Evolutionary conservation across 2,113 vertebrate species (phyloP), one percentile per base, ranked within the genome.

Genomic region (Dipodomys stephensi): DNA sequence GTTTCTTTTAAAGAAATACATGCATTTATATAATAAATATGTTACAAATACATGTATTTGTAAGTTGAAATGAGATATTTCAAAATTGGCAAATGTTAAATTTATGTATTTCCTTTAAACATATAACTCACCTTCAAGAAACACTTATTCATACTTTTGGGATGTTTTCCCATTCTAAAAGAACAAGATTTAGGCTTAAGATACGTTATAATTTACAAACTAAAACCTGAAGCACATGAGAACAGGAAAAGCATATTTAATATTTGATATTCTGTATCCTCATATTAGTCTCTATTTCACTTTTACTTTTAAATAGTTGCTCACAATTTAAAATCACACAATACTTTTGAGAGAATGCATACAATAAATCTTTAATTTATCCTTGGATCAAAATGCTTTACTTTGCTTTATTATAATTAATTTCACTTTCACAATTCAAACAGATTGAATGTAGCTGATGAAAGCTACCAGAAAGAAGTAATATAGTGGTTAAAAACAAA

Each of bases 401-500:
- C 16, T 93, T 94, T 67, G 27, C 84, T 35, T 90, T 81, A 85
- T 62, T 94, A 78, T 92, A 96, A 94, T 92, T 95, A 92, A 81
- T 93, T 88, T 71, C 18, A 8, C 74, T 92, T 74, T 91, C 60
- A 95, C 84, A 91, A 69, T 7, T 80, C 79, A 93, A 92, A 72
- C 19, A 86, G 90, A 91, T 15, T 94, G 83, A 78, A 76, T 44
- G 35, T 35, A 83, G 72, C 72, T 89, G 67, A 95, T 96, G 60
- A 95, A 92, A 95, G 35, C 82, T 88, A 85, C 90, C 46, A 57
- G 67, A 93, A 94, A 57, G 67, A 93, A 94, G 78, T 84, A 92
- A 95, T 49, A 82, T 0, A 83, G 88, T 88, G 69, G 88, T 84
- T 95, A 93, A 93, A 95, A 88, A 87, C 83, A 96, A 96, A 95